Conservation (phyloP, 1,140 invertebrate genomes). For the Pemphigus obesinymphae region DNA sequence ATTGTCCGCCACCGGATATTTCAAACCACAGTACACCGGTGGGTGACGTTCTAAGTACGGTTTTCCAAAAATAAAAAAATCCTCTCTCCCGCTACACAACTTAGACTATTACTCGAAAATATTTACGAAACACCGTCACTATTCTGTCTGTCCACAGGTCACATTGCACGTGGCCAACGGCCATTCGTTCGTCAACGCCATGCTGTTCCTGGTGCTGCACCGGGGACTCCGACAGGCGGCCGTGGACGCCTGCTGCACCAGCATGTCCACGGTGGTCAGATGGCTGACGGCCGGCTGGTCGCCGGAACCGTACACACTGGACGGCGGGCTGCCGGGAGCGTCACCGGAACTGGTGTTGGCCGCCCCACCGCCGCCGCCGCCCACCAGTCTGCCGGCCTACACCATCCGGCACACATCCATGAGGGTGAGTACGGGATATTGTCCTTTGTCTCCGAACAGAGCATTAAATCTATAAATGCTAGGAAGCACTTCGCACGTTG, state of each 20-base stretch:
- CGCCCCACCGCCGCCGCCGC: conserved; percentile 22
- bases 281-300: conserved; percentile 52
- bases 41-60: too few species aligned
- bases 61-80: too few species aligned
- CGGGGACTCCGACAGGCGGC: conserved; percentile 66
- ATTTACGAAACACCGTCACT: too few species aligned
- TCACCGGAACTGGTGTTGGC: conserved; percentile 10
- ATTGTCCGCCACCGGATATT: too few species aligned
- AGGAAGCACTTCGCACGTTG: too few species aligned
- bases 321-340: conserved; percentile 45
- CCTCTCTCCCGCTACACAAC: too few species aligned
- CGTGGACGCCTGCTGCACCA: conserved; percentile 67
- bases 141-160: too few species aligned
- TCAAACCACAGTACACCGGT: too few species aligned
- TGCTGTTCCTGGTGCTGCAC: conserved; percentile 73
- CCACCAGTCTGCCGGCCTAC: conserved; percentile 10
- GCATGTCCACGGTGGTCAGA: conserved; percentile 61
- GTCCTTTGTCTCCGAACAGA: too few species aligned
- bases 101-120: too few species aligned
- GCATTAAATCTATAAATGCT: too few species aligned
- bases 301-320: conserved; percentile 37
- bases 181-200: conserved; percentile 79
- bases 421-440: conserved; percentile 29
- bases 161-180: conserved; percentile 82
- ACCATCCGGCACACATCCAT: conserved; percentile 26